These are phyloP conservation scores for Drosophila willistoni DNA, from an alignment of 1,140 invertebrate species.

Conservation along the genomic window DNA sequence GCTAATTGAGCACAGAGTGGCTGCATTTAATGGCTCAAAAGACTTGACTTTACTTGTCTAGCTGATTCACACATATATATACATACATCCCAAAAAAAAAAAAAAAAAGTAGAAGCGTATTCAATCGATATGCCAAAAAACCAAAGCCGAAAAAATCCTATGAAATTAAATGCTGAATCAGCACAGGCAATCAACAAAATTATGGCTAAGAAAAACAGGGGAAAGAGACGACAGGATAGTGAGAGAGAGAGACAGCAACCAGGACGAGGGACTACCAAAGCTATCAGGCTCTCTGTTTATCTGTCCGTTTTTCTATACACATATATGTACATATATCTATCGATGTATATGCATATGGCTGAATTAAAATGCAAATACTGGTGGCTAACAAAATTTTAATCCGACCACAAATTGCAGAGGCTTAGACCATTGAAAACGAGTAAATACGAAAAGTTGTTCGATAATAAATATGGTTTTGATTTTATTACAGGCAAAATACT, in stretches of 20 bases:
- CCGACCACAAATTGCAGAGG: conserved; percentile 71
- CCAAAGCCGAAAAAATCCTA: conserved; percentile 42
- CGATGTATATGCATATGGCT: conserved; percentile 23
- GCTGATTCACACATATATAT: neutral
- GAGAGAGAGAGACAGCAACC: too few species aligned
- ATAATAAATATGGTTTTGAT: conserved; percentile 76
- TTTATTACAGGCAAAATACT: conserved; percentile 19
- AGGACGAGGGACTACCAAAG: neutral
- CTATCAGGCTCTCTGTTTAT: neutral
- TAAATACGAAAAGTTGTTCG: conserved; percentile 16
- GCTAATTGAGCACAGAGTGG: conserved; percentile 25
- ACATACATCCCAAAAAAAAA: too few species aligned
- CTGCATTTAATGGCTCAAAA: conserved; percentile 18
- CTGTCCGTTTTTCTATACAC: neutral
- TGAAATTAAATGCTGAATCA: conserved; percentile 70
- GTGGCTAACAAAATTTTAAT: conserved; percentile 60
- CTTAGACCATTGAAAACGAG: conserved; percentile 39
- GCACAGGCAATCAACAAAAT: conserved; percentile 67
- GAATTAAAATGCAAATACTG: conserved; percentile 55
- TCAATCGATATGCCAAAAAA: conserved; percentile 11
- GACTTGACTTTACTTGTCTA: neutral
- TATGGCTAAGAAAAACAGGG: conserved; percentile 42
- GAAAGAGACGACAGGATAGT: conserved; percentile 6
- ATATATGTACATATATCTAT: conserved; percentile 2
- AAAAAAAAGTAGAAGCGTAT: neutral